Evolutionary conservation across 2,888 invertebrate species (phyloP), one percentile per base, ranked within the genome.

Genomic region (Micoletzkya japonica): DNA sequence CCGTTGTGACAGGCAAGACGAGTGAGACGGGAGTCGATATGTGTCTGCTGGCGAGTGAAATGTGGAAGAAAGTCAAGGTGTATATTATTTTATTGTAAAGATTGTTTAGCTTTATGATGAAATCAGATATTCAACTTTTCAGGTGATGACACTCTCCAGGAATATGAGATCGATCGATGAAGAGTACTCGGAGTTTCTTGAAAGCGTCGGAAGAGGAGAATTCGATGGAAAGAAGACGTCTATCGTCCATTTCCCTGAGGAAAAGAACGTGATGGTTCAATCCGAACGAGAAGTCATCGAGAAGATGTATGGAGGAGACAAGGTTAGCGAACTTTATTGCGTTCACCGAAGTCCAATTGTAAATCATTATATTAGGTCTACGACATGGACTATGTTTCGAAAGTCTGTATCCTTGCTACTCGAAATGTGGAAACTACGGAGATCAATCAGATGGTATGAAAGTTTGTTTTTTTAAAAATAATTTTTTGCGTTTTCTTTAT

Each of bases 161-260:
- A 61, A 61, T n/a, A 61, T 61, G 61, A 17, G 61, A 49, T 44
- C 61, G 4, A n/a, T 24, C 4, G 61, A 61, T 49, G 24, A 24
- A 1, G 44, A 14, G 0, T 61, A 61, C 30, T 10, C 61, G 0
- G 49, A 20, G 2, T 10, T 49, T 17, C 49, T 61, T 20, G 61
- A 61, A 49, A 61, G 49, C n/a, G 49, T 61, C 30, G 61, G 61
- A 10, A 61, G 49, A 17, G 61, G 61, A n/a, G 2, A 37, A 14
- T 24, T 59, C 2, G 37, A 59, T 37, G 59, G 59, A 3, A 26
- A 30, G 2, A 1, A 2, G 10, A 4, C 6, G 4, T 1, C 1
- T 0, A 37, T 2, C 17, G 59, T 59, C 4, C 59, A 26, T 2
- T 1, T 59, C n/a, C n/a, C n/a, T n/a, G n/a, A n/a, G 2, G 24